Percentiles rank a stretch among this genome's conserved stretches.
These are phyloP conservation scores for Pycnonotus jocosus DNA, from an alignment of 2,113 vertebrate species.

Conservation along the genomic window DNA sequence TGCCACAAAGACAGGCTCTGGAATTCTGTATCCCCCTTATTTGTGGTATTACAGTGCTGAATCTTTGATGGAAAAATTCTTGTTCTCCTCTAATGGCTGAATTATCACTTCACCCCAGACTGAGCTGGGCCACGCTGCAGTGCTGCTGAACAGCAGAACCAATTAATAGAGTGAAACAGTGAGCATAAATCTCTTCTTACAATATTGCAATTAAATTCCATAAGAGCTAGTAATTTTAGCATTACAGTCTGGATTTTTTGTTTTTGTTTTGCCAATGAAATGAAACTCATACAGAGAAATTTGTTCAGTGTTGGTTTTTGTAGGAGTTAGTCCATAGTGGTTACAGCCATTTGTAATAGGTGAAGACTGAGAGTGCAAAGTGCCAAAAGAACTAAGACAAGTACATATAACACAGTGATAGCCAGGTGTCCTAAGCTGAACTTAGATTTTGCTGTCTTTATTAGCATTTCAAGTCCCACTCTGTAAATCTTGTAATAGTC, in stretches of 20 bases:
- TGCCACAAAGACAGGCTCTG: not conserved
- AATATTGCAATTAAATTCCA: not conserved
- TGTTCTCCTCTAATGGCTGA: not conserved
- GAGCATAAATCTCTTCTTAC: not conserved
- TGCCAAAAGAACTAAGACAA: not conserved
- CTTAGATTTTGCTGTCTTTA: not conserved
- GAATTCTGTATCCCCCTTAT: not conserved
- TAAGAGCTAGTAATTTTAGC: not conserved
- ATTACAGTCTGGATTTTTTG: not conserved
- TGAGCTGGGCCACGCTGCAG: rapidly evolving
- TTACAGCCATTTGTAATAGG: not conserved
- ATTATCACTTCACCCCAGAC: not conserved
- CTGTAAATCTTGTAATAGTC: not conserved
- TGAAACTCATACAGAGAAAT: not conserved
- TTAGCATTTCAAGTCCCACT: not conserved
- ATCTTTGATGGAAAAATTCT: not conserved
- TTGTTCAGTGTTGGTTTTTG: not conserved
- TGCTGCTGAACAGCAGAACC: not conserved
- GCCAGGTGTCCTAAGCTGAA: not conserved
- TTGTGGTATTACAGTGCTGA: not conserved
- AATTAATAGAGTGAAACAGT: not conserved
- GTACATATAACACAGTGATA: not conserved
- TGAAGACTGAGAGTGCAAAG: not conserved
- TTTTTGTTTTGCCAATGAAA: not conserved
- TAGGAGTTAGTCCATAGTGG: not conserved